phyloP scores from a whole-genome alignment of 2,888 invertebrate species.

The Platycnemis pennipes region DNA sequence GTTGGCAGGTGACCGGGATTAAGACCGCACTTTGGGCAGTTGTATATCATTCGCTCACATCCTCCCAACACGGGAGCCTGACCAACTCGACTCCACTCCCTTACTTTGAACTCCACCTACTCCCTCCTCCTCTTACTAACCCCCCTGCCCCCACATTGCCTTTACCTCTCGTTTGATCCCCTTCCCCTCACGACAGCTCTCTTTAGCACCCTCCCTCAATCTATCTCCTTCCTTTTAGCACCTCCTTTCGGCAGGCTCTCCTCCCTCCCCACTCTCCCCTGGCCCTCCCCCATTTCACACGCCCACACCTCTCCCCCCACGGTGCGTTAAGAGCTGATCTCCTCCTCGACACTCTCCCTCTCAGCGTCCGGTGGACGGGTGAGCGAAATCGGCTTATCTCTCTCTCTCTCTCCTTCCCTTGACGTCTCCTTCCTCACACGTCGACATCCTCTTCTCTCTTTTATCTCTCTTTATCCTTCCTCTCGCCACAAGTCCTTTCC shows the following conservation, averaged over 20 bases:
- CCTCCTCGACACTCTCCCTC: constrained; percentile 41
- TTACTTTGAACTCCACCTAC: too few relatives aligned
- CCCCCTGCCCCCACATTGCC: neutral
- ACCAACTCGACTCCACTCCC: neutral
- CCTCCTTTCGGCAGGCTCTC: neutral
- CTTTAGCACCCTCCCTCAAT: neutral
- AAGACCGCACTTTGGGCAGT: neutral
- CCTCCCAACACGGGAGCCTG: neutral
- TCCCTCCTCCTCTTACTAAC: neutral
- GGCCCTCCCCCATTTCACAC: neutral
- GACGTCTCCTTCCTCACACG: neutral
- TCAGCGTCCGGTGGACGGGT: neutral
- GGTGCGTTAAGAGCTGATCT: constrained; percentile 24
- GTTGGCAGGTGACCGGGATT: neutral
- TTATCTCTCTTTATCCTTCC: neutral
- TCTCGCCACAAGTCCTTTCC: neutral
- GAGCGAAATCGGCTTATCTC: constrained; percentile 53
- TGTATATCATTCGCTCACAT: neutral
- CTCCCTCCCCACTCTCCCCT: neutral
- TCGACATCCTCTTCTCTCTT: neutral
- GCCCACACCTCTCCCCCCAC: neutral
- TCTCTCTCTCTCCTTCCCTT: neutral
- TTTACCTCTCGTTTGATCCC: neutral
- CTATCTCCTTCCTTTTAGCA: neutral
- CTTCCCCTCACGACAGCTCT: neutral